These are phyloP conservation scores for Stegodyphus dumicola DNA, from an alignment of 1,140 invertebrate species.

Conservation along the genomic window DNA sequence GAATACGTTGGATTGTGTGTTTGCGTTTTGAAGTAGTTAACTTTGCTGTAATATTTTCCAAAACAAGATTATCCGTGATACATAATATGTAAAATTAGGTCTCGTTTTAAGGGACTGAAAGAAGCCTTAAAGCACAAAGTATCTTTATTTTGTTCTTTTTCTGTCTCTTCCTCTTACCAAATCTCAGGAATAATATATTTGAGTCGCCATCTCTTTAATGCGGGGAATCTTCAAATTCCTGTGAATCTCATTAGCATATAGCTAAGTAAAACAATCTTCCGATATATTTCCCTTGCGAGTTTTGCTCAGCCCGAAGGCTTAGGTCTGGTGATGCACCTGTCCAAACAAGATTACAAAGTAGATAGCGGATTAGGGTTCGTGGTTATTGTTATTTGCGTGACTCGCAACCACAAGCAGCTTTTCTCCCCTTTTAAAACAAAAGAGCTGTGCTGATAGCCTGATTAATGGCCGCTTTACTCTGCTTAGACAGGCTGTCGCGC, in stretches of 20 bases:
- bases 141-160: too few species aligned
- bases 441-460: conserved; percentile 27
- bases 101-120: too few species aligned
- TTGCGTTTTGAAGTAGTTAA: too few species aligned
- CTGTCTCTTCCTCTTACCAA: too few species aligned
- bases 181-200: too few species aligned
- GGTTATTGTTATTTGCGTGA: conserved; percentile 53
- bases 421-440: conserved; percentile 46
- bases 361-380: conserved; percentile 42
- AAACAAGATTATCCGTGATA: too few species aligned
- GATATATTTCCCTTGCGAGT: not conserved
- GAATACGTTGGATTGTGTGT: too few species aligned
- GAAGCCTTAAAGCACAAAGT: too few species aligned
- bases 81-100: too few species aligned
- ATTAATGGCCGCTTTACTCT: conserved; percentile 12
- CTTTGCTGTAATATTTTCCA: too few species aligned
- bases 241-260: conserved; percentile 31
- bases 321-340: conserved; percentile 37
- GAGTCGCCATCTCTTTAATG: too few species aligned
- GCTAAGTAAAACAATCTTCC: conserved; percentile 19
- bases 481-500: not conserved
- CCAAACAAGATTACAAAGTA: conserved; percentile 47
- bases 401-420: conserved; percentile 33
- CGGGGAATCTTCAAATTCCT: too few species aligned
- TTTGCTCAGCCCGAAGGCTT: conserved; percentile 35